phyloP scores from a whole-genome alignment of 1,140 invertebrate species.

The Euura lappo region DNA sequence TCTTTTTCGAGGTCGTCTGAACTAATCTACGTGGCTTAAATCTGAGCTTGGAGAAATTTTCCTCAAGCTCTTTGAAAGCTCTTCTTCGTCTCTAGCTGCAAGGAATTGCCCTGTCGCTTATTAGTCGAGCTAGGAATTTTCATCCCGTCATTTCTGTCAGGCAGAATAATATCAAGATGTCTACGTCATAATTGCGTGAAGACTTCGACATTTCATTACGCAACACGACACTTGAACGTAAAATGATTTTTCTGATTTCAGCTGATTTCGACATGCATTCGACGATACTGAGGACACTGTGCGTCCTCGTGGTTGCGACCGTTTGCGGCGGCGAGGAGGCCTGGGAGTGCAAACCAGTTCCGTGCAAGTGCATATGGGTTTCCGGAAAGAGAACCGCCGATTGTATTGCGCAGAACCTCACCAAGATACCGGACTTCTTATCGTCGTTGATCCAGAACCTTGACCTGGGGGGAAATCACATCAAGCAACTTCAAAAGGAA shows the following conservation, averaged over 20 bases:
- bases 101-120: too few relatives aligned
- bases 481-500: slow-evolving; percentile 68
- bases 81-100: too few relatives aligned
- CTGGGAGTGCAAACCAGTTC: slow-evolving; percentile 63
- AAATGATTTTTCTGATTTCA: background rate
- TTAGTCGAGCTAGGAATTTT: too few relatives aligned
- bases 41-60: background rate
- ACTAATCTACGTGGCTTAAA: background rate
- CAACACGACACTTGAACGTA: background rate
- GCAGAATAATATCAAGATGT: too few relatives aligned
- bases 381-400: slow-evolving; percentile 83
- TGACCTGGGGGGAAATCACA: slow-evolving; percentile 75
- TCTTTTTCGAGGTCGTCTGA: background rate
- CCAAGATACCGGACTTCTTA: slow-evolving; percentile 72
- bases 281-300: background rate
- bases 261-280: background rate
- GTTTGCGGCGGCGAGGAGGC: slow-evolving; percentile 54
- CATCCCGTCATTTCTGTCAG: too few relatives aligned
- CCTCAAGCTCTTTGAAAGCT: background rate
- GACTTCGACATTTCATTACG: too few relatives aligned
- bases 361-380: slow-evolving; percentile 80
- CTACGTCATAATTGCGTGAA: too few relatives aligned
- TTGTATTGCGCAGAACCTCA: slow-evolving; percentile 70
- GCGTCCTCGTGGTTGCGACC: slow-evolving; percentile 25
- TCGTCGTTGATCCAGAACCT: slow-evolving; percentile 78